Percentiles rank a stretch among this genome's conserved stretches.
Evolutionary conservation across 2,113 vertebrate species (phyloP).

Genomic region (Myanophis thanlyinensis): DNA sequence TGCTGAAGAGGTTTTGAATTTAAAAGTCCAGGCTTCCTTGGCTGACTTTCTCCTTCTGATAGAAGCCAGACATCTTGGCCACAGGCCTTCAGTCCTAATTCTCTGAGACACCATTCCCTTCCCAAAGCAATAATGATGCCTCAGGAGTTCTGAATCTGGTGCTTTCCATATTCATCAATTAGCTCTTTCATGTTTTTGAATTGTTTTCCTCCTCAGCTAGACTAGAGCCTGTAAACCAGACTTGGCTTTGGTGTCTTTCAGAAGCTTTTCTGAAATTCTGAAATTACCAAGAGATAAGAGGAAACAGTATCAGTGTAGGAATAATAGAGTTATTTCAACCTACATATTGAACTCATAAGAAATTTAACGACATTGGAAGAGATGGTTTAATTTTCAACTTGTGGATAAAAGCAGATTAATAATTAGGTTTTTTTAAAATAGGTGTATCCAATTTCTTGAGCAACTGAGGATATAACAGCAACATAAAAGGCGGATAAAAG

Average conservation of each 20-base stretch:
- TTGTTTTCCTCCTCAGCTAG: not conserved
- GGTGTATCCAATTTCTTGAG: not conserved
- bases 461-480: not conserved
- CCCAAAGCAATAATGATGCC: not conserved
- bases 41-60: not conserved
- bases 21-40: not conserved
- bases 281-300: not conserved
- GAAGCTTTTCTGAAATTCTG: not conserved
- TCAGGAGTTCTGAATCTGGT: not conserved
- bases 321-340: not conserved
- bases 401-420: not conserved
- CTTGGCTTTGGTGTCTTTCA: not conserved
- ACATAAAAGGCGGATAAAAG: not conserved
- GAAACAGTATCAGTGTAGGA: not conserved
- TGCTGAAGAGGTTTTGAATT: not conserved
- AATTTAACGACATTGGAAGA: not conserved
- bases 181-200: not conserved
- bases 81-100: not conserved
- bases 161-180: not conserved
- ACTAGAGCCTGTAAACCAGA: no score
- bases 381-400: not conserved
- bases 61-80: not conserved
- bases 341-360: not conserved
- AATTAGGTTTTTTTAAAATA: not conserved
- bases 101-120: not conserved